A percentile compares a stretch with the other conserved stretches of the same genome.
phyloP scores from a whole-genome alignment of 2,113 vertebrate species.

The Ibidorhyncha struthersii region DNA sequence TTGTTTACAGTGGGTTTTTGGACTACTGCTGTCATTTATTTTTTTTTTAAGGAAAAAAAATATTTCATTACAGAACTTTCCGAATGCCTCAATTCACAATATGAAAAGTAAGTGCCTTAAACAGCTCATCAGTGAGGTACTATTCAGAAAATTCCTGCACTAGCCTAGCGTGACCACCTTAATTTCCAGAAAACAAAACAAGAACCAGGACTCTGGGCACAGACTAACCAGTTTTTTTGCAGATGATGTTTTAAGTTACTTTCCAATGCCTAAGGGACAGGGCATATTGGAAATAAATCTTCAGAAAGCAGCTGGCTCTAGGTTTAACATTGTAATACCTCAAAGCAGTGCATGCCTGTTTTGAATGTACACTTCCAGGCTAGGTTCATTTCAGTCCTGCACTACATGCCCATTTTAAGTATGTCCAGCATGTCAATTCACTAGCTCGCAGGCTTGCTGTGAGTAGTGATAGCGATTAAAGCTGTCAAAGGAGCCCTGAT shows the following conservation, averaged over 20 bases:
- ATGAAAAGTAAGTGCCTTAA: background rate
- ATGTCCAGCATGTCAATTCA: slow-evolving; percentile 39
- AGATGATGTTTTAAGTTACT: slow-evolving; percentile 6
- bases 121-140: background rate
- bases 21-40: background rate
- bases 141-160: background rate
- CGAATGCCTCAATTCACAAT: background rate
- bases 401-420: slow-evolving; percentile 1
- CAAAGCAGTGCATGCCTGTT: slow-evolving; percentile 17
- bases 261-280: background rate
- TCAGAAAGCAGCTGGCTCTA: slow-evolving; percentile 25
- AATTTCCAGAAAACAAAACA: slow-evolving; percentile 8
- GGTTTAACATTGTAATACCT: slow-evolving; percentile 42
- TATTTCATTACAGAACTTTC: background rate
- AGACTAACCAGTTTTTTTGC: background rate
- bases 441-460: slow-evolving; percentile 10
- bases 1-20: background rate
- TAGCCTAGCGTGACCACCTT: background rate
- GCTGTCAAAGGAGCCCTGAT: slow-evolving; percentile 13
- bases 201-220: background rate
- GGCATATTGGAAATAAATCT: slow-evolving; percentile 23
- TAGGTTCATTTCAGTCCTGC: background rate
- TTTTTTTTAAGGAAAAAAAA: background rate
- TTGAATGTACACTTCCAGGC: slow-evolving; percentile 38
- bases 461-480: slow-evolving; percentile 32